Evolutionary conservation across 1,140 invertebrate genomes (phyloP).

Genomic region (Zaprionus davidi): DNA sequence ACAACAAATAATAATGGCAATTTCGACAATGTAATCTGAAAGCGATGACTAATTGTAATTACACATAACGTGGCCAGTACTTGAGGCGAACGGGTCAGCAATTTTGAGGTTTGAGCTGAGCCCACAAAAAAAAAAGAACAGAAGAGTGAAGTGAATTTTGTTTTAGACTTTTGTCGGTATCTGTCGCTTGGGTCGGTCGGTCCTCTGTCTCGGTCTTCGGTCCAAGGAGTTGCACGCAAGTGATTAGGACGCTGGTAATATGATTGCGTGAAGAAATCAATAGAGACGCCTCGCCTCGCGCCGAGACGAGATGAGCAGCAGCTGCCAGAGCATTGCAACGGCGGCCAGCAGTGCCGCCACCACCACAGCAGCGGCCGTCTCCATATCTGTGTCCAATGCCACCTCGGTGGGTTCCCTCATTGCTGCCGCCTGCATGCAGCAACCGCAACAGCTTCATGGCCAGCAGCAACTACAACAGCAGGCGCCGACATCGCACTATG

Average conservation of each 20-base stretch:
- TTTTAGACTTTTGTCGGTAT: slow-evolving; percentile 47
- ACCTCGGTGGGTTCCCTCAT: slow-evolving; percentile 73
- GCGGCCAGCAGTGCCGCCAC: slow-evolving; percentile 65
- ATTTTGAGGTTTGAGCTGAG: background rate
- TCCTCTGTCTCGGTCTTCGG: slow-evolving; percentile 7
- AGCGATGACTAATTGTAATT: slow-evolving; percentile 67
- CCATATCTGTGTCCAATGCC: slow-evolving; percentile 69
- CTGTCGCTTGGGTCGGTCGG: slow-evolving; percentile 27
- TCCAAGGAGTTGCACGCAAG: slow-evolving; percentile 8
- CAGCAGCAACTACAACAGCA: slow-evolving; percentile 42
- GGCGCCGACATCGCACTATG: slow-evolving; percentile 60
- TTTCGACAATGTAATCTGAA: slow-evolving; percentile 50
- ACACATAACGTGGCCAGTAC: slow-evolving; percentile 4
- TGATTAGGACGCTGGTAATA: slow-evolving; percentile 55
- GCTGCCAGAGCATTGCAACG: slow-evolving; percentile 80
- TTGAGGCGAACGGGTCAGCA: slow-evolving; percentile 25
- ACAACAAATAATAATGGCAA: slow-evolving; percentile 57
- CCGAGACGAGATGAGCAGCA: slow-evolving; percentile 75
- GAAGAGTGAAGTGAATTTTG: background rate
- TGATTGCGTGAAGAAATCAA: slow-evolving; percentile 78
- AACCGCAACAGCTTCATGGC: slow-evolving; percentile 35
- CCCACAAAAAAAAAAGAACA: background rate
- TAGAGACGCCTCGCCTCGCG: slow-evolving; percentile 55
- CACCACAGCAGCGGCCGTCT: slow-evolving; percentile 65
- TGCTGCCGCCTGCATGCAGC: slow-evolving; percentile 60